Conservation (phyloP, 1,140 invertebrate species). For the Oscheius sp. region DNA sequence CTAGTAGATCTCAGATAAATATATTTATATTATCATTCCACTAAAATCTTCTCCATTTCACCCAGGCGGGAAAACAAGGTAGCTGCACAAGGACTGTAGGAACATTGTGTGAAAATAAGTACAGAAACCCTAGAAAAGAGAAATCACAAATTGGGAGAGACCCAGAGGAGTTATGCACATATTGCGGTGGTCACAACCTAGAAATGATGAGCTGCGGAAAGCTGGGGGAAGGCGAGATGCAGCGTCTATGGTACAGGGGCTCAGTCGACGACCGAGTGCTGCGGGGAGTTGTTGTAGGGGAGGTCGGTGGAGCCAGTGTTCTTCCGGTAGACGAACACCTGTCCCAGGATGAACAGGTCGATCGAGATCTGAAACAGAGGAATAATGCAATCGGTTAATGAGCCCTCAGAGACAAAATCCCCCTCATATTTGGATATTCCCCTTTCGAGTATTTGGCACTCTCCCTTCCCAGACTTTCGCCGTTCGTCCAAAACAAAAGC, state of each 20-base stretch:
- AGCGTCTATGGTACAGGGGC: not conserved
- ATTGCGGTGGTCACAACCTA: conserved; percentile 7
- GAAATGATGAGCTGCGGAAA: not conserved
- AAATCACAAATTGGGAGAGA: too few species aligned
- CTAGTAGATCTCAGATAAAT: too few species aligned
- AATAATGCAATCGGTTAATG: not conserved
- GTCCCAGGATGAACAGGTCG: conserved; percentile 77
- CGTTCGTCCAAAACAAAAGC: too few species aligned
- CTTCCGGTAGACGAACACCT: conserved; percentile 70
- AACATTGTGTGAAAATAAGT: too few species aligned
- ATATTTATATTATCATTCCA: too few species aligned
- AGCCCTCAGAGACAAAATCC: not conserved
- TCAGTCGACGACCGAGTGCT: not conserved
- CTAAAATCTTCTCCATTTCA: too few species aligned
- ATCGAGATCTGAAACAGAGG: conserved; percentile 67
- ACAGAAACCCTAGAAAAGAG: too few species aligned
- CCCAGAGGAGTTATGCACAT: conserved; percentile 6
- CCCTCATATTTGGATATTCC: too few species aligned
- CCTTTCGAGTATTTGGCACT: too few species aligned
- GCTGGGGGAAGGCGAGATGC: not conserved
- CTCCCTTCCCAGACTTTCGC: too few species aligned
- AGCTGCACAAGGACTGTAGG: too few species aligned
- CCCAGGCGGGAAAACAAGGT: too few species aligned
- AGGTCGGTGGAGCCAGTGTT: conserved; percentile 9
- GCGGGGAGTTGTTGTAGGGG: not conserved